Base-by-base conservation (phyloP, 2,797 vertebrate genomes). In the Sebastolobus altivelis region DNA sequence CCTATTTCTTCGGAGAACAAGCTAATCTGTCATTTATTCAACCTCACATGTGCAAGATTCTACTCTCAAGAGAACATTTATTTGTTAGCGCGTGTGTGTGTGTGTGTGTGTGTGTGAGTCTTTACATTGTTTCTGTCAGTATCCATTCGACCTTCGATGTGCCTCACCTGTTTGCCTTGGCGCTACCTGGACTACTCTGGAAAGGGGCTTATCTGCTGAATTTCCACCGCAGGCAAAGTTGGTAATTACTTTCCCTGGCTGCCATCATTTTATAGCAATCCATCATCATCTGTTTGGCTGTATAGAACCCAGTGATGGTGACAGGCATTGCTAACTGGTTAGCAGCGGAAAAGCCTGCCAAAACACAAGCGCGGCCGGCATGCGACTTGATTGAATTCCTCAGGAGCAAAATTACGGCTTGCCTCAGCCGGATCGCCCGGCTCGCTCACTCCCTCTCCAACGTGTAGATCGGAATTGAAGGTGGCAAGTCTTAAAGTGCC, bases 141-240 rank as follows among this genome's bases (percentile, higher is more conserved):
- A 72, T 77, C 85, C 56, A 71, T 87, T 82, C 72, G 94, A 95
- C 95, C 94, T 94, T 94, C 93, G 83, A 22, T 73, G 56, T 56
- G 87, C 89, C 84, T 91, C 83, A 88, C 91, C 87, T 87, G 88
- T 90, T 93, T 90, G 82, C 70, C 70, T 84, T 77, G 65, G 75
- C 38, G 82, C 84, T 83, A 88, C 87, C 86, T 86, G 84, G 80
- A 85, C 83, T 31, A 71, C 82, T 75, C 76, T 65, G 70, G 66
- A 79, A 84, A 77, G 66, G 37, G n/a, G 79, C 90, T 93, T 94
- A 95, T 95, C 94, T 92, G 87, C 87, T 88, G 87, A 85, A 93
- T 92, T 94, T 93, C 85, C 82, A 92, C 91, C 79, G 71, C 84
- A 91, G 94, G 94, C 91, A 93, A 95, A 94, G 79, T 94, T 93